A percentile compares a stretch with the other conserved stretches of the same genome.
These are phyloP conservation scores for Drosophila demipolita DNA, from an alignment of 2,888 invertebrate genomes.

Conservation along the genomic window DNA sequence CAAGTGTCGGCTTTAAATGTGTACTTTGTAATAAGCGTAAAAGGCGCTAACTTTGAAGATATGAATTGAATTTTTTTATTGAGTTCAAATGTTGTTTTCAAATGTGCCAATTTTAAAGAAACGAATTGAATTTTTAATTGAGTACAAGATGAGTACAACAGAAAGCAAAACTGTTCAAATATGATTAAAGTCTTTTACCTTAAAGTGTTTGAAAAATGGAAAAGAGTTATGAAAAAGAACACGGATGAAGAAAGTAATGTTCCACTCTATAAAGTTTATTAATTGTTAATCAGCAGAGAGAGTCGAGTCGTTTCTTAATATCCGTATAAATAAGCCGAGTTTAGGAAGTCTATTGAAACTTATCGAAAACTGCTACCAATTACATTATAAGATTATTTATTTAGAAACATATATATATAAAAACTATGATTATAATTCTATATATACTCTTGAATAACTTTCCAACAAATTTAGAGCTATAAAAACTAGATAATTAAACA, in stretches of 20 bases:
- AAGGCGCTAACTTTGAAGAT: slow-evolving; percentile 34
- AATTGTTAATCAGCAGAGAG: neutral
- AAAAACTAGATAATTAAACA: neutral
- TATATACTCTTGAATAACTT: neutral
- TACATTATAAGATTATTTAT: neutral
- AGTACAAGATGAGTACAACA: neutral
- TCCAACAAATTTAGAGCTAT: neutral
- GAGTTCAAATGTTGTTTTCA: neutral
- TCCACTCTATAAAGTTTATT: neutral
- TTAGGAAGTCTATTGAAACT: neutral
- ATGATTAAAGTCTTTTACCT: neutral
- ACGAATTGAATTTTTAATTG: neutral
- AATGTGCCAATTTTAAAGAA: slow-evolving; percentile 31
- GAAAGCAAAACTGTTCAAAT: neutral
- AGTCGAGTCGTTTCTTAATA: neutral
- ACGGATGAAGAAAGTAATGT: neutral
- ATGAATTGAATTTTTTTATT: neutral
- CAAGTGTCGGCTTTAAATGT: slow-evolving; percentile 55
- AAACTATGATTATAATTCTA: too few relatives aligned
- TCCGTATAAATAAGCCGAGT: neutral
- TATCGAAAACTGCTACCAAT: neutral
- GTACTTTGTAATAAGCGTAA: slow-evolving; percentile 40
- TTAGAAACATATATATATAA: neutral
- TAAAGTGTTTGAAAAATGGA: neutral
- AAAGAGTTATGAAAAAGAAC: neutral